Conservation (phyloP, 2,888 invertebrate genomes). For the Eumacrocentrus americanus region DNA sequence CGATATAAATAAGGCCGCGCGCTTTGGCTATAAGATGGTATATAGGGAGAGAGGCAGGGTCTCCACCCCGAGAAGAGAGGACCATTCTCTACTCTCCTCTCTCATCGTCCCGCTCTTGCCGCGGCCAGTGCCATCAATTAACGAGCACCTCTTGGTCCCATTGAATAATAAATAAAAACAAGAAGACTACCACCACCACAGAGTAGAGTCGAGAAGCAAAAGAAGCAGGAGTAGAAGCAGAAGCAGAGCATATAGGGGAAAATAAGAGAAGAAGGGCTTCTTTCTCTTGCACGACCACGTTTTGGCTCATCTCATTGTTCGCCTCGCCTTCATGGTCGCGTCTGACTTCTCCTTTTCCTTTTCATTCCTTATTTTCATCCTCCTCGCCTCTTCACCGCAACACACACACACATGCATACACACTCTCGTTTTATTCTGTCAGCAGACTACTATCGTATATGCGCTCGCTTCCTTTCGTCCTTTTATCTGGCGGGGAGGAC, state of each 20-base stretch:
- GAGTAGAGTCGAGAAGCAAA: constrained; percentile 32
- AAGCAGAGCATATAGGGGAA: constrained; percentile 23
- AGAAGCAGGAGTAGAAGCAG: constrained; percentile 18
- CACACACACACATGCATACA: constrained; percentile 21
- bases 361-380: constrained; percentile 38
- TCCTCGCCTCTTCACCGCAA: constrained; percentile 23
- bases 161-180: constrained; percentile 59
- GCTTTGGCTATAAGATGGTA: constrained; percentile 29
- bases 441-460: constrained; percentile 25
- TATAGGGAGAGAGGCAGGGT: constrained; percentile 23
- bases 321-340: constrained; percentile 27
- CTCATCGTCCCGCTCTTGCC: constrained; percentile 30
- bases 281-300: constrained; percentile 6
- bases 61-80: constrained; percentile 5
- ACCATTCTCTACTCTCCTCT: constrained; percentile 9
- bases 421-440: constrained; percentile 25
- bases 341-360: constrained; percentile 31
- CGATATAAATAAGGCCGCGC: constrained; percentile 56
- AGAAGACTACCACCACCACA: constrained; percentile 36
- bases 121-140: constrained; percentile 57
- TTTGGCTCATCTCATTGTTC: constrained; percentile 35
- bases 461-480: constrained; percentile 20
- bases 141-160: constrained; percentile 56
- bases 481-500: not conserved
- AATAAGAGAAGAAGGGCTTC: constrained; percentile 35